Evolutionary conservation across 2,888 invertebrate genomes (phyloP).

Genomic region (Graphium colonna): DNA sequence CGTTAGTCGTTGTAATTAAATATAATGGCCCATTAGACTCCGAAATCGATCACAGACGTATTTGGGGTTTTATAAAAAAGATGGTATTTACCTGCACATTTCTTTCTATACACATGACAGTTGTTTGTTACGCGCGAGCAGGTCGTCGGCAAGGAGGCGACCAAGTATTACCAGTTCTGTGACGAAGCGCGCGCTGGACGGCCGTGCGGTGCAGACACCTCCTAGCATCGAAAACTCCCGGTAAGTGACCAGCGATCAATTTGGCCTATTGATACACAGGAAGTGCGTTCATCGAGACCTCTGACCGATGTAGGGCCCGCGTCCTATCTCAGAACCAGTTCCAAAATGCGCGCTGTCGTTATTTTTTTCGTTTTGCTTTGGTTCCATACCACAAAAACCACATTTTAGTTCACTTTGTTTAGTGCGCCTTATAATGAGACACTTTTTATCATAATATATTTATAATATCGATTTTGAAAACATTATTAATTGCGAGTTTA

Average conservation of each 20-base stretch:
- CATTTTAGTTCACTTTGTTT: background rate
- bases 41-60: no score
- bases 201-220: constrained; percentile 19
- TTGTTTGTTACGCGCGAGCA: background rate
- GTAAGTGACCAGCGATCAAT: constrained; percentile 39
- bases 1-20: no score
- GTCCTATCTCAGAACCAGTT: no score
- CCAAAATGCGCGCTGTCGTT: background rate
- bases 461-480: no score
- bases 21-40: no score
- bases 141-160: background rate
- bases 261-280: constrained; percentile 40
- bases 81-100: no score
- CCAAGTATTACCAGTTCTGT: constrained; percentile 13
- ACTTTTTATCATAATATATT: no score
- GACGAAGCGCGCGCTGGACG: constrained; percentile 17
- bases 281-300: constrained; percentile 27
- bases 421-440: background rate
- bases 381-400: background rate
- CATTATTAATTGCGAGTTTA: no score
- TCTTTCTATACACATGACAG: background rate
- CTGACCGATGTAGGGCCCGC: background rate
- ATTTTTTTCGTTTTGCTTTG: background rate
- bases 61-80: no score
- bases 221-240: constrained; percentile 5